A percentile compares a stretch with the other conserved stretches of the same genome.
These are phyloP conservation scores for Campylomormyrus tamandua DNA, from an alignment of 2,113 vertebrate species.

Conservation along the genomic window DNA sequence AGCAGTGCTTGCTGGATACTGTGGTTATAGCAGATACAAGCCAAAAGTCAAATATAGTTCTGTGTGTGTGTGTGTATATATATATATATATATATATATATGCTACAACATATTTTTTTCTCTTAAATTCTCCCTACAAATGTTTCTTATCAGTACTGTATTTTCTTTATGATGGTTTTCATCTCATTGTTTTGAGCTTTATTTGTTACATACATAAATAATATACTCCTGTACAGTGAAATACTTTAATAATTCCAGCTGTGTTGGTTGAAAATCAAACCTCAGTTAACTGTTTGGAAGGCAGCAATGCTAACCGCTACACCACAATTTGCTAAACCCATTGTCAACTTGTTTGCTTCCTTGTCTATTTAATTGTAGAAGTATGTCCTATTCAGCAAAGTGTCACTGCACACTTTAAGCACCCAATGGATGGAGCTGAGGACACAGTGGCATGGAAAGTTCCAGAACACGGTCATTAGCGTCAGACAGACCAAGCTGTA, in stretches of 20 bases:
- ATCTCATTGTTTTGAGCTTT: neutral
- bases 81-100: neutral
- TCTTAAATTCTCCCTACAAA: neutral
- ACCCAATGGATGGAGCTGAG: slow-evolving; percentile 38
- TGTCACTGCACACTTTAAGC: slow-evolving; percentile 40
- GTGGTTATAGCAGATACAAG: neutral
- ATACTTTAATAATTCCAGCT: neutral
- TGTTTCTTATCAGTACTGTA: neutral
- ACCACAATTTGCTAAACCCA: neutral
- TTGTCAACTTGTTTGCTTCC: neutral
- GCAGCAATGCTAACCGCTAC: neutral
- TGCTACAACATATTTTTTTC: neutral
- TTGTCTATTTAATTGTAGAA: slow-evolving; percentile 44
- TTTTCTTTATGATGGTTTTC: neutral
- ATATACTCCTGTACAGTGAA: neutral
- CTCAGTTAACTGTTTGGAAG: neutral
- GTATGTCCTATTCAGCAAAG: slow-evolving; percentile 32
- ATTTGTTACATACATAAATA: neutral
- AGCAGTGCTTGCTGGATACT: neutral
- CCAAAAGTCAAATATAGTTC: neutral
- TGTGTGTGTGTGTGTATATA: neutral
- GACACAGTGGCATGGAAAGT: slow-evolving; percentile 10
- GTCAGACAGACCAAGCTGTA: slow-evolving; percentile 43
- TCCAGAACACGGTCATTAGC: slow-evolving; percentile 27
- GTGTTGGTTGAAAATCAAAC: neutral